Evolutionary conservation across 2,113 vertebrate species (phyloP), one percentile per base, ranked within the genome.

Genomic region (Xiphophorus maculatus): DNA sequence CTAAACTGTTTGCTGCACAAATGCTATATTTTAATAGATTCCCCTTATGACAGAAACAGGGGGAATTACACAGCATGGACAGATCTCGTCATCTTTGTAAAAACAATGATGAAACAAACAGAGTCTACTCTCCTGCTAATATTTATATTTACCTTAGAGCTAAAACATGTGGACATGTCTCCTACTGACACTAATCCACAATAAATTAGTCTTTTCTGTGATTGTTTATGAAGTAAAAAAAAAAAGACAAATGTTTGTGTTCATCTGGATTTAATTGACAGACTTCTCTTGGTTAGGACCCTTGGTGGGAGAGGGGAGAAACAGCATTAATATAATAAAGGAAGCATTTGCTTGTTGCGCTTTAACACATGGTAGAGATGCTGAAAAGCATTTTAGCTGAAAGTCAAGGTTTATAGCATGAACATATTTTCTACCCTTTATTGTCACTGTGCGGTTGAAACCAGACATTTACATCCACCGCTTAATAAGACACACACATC

Each of bases 251-350:
- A 27, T 17, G 40, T 67, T 25, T 27, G 14, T 48, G 67, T 69
- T 77, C 80, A 83, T 93, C 87, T 93, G 90, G 84, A 82, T 84
- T 76, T 72, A 76, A 89, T 85, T 44, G 60, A 85, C 48, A 62
- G 33, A 75, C 76, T 81, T 77, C 61, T 82, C 68, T 81, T 71
- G 70, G 66, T 83, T 32, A 68, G 73, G 67, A 79, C 33, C 62
- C 71, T 77, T 48, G 73, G 71, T 73, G 22, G 77, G 77, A 83
- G 76, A 66, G 84, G 42, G 82, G 30, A 84, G 28, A 87, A 74
- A 5, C 70, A 73, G 62, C 64, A 62, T 22, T 0, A 74, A 66
- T 71, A 72, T 74, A 58, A 40, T 27, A 58, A 62, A 44, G 84
- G 35, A 87, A 71, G 65, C n/a, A 76, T 72, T 82, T 87, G 71